phyloP scores from a whole-genome alignment of 2,888 invertebrate genomes.

The Polydrusus tereticollis region DNA sequence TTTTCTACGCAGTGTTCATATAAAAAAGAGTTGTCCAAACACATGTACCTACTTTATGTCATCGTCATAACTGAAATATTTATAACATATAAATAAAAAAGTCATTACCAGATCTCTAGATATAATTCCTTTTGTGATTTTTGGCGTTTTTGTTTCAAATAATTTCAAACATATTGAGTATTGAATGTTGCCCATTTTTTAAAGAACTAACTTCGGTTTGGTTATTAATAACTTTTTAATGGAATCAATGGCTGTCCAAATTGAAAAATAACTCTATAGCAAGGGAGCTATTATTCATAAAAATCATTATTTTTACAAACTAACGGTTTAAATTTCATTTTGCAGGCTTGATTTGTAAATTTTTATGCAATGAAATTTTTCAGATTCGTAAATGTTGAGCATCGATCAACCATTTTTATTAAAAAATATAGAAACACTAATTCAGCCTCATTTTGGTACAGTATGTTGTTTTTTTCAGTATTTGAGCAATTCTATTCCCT shows the following conservation, averaged over 20 bases:
- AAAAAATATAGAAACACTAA: too few species aligned
- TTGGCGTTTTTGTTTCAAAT: not conserved
- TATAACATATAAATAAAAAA: not conserved
- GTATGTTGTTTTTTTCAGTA: too few species aligned
- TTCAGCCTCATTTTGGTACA: too few species aligned
- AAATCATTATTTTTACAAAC: constrained; percentile 7
- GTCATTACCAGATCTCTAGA: too few species aligned
- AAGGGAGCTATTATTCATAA: constrained; percentile 5
- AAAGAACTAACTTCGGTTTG: constrained; percentile 10
- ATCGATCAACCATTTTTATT: too few species aligned
- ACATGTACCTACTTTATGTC: not conserved
- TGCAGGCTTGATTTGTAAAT: not conserved
- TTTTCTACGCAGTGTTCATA: too few species aligned
- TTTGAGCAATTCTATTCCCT: too few species aligned
- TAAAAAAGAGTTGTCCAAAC: not conserved
- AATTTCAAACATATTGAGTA: not conserved
- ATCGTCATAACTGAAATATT: not conserved
- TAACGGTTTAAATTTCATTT: not conserved
- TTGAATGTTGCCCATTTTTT: constrained; percentile 1
- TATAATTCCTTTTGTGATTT: not conserved
- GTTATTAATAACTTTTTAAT: constrained; percentile 14
- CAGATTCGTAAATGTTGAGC: not conserved
- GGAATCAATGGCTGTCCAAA: constrained; percentile 8
- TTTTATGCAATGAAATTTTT: not conserved
- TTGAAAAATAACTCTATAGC: constrained; percentile 20